Evolutionary conservation across 2,113 vertebrate species (phyloP).

Genomic region (Ptilorrhoa leucosticta): DNA sequence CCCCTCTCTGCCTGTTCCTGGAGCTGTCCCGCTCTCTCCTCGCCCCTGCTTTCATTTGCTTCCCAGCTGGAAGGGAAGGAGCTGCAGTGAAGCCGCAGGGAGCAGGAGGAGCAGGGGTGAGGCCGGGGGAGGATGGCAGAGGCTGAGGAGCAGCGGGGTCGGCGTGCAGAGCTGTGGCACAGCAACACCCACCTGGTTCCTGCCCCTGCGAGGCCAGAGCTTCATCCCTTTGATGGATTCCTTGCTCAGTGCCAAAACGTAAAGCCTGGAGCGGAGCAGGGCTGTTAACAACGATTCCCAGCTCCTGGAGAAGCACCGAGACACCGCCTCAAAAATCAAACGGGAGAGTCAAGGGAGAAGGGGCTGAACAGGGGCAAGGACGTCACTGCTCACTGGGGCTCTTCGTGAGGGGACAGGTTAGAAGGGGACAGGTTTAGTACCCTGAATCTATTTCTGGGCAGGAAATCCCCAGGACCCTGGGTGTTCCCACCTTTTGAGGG

Average conservation of each 20-base stretch:
- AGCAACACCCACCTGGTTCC: not conserved
- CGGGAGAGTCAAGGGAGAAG: not conserved
- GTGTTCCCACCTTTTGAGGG: not conserved
- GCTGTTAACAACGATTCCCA: constrained; percentile 28
- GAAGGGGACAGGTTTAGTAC: not conserved
- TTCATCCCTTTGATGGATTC: constrained; percentile 3
- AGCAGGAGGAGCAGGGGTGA: not conserved
- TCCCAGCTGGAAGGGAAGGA: not conserved
- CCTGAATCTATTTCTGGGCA: not conserved
- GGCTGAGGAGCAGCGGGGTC: not conserved
- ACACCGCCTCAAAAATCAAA: not conserved
- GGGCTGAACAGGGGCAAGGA: not conserved
- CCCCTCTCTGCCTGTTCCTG: not conserved
- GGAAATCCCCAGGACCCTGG: not conserved
- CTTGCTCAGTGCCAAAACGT: constrained; percentile 32
- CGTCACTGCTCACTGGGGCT: not conserved
- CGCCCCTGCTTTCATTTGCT: not conserved
- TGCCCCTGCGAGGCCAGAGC: not conserved
- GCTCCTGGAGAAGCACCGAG: constrained; percentile 26
- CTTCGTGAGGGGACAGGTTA: not conserved
- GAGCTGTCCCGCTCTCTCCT: not conserved
- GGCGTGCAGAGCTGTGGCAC: not conserved
- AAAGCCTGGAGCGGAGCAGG: constrained; percentile 35
- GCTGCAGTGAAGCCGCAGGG: not conserved
- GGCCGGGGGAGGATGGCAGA: not conserved